phyloP scores from a whole-genome alignment of 1,140 invertebrate species.

The Limonius californicus region DNA sequence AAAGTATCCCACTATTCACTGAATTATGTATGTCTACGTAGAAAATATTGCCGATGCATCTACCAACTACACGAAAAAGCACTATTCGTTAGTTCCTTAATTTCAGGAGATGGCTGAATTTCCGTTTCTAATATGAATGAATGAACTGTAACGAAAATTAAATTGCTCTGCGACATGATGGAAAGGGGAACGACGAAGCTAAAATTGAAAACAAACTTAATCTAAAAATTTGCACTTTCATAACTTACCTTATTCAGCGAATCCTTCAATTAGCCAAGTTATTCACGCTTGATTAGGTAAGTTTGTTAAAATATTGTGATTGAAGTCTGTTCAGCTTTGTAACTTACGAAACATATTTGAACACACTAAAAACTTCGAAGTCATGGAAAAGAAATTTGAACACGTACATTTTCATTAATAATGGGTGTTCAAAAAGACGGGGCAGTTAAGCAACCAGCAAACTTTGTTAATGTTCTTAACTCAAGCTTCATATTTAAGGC shows the following conservation, averaged over 20 bases:
- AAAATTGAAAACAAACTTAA: conserved; percentile 12
- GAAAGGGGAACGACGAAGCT: neutral
- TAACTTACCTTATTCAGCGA: conserved; percentile 2
- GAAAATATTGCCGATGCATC: no score
- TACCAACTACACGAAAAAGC: no score
- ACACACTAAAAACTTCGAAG: no score
- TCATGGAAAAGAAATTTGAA: no score
- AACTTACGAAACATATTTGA: no score
- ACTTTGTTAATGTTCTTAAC: no score
- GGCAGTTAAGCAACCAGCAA: no score
- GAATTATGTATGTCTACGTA: no score
- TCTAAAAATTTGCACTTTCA: conserved; percentile 15
- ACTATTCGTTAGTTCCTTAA: neutral
- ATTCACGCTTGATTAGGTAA: neutral
- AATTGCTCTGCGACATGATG: neutral
- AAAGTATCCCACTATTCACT: no score
- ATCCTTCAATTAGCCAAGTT: conserved; percentile 2
- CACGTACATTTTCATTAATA: no score
- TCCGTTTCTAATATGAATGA: neutral
- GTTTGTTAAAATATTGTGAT: neutral
- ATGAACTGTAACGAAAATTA: conserved; percentile 8
- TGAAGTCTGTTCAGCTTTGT: neutral
- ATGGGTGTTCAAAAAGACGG: no score
- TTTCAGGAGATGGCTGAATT: conserved; percentile 7
- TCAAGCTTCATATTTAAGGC: no score